A percentile compares a stretch with the other conserved stretches of the same genome.
phyloP scores from a whole-genome alignment of 1,140 invertebrate species.

The Heliconius congener region DNA sequence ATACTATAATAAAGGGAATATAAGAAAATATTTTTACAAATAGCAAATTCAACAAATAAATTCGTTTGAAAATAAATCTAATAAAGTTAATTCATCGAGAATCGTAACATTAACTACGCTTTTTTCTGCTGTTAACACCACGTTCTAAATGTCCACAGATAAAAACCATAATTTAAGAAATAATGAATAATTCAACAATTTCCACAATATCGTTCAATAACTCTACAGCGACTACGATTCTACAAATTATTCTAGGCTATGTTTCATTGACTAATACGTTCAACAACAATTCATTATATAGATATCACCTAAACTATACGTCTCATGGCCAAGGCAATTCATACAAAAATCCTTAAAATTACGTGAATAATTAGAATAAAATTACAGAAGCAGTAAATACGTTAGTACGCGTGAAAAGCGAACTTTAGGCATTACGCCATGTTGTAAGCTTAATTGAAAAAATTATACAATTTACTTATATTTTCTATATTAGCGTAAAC shows the following conservation, averaged over 20 bases:
- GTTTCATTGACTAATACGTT: conserved; percentile 49
- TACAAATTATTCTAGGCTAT: conserved; percentile 55
- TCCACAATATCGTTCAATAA: conserved; percentile 34
- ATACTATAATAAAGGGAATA: conserved; percentile 21
- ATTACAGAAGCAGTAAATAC: conserved; percentile 36
- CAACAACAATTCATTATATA: conserved; percentile 58
- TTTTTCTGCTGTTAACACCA: background rate
- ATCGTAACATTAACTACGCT: background rate
- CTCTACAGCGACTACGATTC: conserved; percentile 52
- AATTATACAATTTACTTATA: conserved; percentile 16
- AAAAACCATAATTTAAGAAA: conserved; percentile 12
- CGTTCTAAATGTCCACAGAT: background rate
- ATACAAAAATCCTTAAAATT: conserved; percentile 42
- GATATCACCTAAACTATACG: conserved; percentile 46
- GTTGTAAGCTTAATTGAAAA: conserved; percentile 27
- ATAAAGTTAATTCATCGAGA: background rate
- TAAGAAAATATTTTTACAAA: conserved; percentile 30
- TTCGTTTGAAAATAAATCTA: conserved; percentile 16
- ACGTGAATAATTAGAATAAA: conserved; percentile 30
- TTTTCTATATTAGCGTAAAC: conserved; percentile 13
- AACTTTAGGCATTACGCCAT: conserved; percentile 27
- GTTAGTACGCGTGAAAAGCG: conserved; percentile 35
- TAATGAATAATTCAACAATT: conserved; percentile 35
- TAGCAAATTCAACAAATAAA: conserved; percentile 35
- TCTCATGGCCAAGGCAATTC: conserved; percentile 46